These are phyloP conservation scores for Nebria ingens DNA, from an alignment of 1,140 invertebrate species.

Conservation along the genomic window DNA sequence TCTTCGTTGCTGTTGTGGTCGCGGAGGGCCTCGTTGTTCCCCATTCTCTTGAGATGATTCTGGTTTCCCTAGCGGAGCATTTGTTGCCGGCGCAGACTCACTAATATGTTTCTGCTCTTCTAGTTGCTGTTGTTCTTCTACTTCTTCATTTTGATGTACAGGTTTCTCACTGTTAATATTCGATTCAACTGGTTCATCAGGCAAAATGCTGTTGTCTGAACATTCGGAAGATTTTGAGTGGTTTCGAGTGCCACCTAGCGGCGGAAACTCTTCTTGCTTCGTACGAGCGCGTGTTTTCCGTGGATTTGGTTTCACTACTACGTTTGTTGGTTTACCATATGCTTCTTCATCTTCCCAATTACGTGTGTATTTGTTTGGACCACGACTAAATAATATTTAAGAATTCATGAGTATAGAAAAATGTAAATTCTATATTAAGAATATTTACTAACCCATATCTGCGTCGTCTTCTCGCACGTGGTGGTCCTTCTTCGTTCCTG, in stretches of 20 bases:
- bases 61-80: neutral
- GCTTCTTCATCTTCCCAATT: constrained; percentile 89
- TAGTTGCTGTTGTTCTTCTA: constrained; percentile 25
- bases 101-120: constrained; percentile 17
- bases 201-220: constrained; percentile 25
- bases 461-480: constrained; percentile 69
- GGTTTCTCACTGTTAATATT: neutral
- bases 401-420: constrained; percentile 9
- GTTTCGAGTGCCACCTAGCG: constrained; percentile 21
- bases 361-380: constrained; percentile 81
- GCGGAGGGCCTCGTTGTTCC: neutral
- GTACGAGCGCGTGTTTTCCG: constrained; percentile 26
- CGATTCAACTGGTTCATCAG: neutral
- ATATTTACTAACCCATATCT: constrained; percentile 61
- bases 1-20: neutral
- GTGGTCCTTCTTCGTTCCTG: constrained; percentile 80
- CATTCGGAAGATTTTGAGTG: constrained; percentile 16
- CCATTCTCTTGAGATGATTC: neutral
- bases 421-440: constrained; percentile 9
- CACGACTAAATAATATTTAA: constrained; percentile 47
- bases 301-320: constrained; percentile 12
- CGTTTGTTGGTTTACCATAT: constrained; percentile 44
- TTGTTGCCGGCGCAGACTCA: neutral
- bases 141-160: constrained; percentile 17
- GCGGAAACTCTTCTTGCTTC: constrained; percentile 34